Conservation (phyloP, 2,888 invertebrate genomes). For the Lobophora halterata region DNA sequence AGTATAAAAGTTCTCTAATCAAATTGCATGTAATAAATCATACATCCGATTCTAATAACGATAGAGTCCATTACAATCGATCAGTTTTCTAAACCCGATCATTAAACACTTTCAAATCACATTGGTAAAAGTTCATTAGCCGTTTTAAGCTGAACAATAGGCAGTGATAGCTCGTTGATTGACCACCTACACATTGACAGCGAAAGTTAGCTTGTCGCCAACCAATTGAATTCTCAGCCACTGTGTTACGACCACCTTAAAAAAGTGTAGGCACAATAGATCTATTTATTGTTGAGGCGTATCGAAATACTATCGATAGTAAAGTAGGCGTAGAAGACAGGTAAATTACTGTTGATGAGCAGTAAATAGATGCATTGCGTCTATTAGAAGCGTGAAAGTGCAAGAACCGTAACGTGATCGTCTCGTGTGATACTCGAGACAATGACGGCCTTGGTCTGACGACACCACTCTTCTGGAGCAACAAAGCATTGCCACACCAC, state of each 20-base stretch:
- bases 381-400: slow-evolving; percentile 36
- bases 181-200: slow-evolving; percentile 52
- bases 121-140: slow-evolving; percentile 66
- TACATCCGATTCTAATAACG: slow-evolving; percentile 34
- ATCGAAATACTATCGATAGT: background rate
- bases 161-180: slow-evolving; percentile 38
- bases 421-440: slow-evolving; percentile 59
- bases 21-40: slow-evolving; percentile 35
- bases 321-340: slow-evolving; percentile 6
- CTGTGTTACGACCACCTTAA: slow-evolving; percentile 46
- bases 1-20: slow-evolving; percentile 24
- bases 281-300: slow-evolving; percentile 5
- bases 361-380: slow-evolving; percentile 7
- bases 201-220: slow-evolving; percentile 58
- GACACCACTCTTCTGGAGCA: slow-evolving; percentile 47
- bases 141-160: slow-evolving; percentile 55
- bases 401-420: slow-evolving; percentile 35
- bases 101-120: slow-evolving; percentile 59
- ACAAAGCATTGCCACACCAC: slow-evolving; percentile 44
- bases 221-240: slow-evolving; percentile 53
- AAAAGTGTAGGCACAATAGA: slow-evolving; percentile 14
- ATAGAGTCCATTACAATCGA: slow-evolving; percentile 50
- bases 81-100: slow-evolving; percentile 50
- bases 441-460: slow-evolving; percentile 56
- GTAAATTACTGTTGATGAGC: background rate